These are phyloP conservation scores for Hemichromis elongatus DNA, from an alignment of 2,113 vertebrate genomes.

Conservation along the genomic window DNA sequence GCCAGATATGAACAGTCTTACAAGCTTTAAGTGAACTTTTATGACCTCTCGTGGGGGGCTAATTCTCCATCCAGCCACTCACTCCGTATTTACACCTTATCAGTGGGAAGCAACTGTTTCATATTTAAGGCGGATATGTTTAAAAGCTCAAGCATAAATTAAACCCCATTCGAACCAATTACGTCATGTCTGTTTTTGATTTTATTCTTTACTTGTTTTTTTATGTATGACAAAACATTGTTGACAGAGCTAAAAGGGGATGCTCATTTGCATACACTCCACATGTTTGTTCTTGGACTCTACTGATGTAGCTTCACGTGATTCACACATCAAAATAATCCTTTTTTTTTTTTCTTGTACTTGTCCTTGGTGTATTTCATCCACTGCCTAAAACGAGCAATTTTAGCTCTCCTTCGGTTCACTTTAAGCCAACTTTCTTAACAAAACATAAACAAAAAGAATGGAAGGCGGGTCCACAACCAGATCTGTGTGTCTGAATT, in stretches of 20 bases:
- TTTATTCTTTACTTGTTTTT: not conserved
- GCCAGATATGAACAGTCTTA: slow-evolving; percentile 58
- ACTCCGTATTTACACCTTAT: slow-evolving; percentile 23
- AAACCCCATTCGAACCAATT: not conserved
- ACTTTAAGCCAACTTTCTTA: not conserved
- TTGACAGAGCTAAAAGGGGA: not conserved
- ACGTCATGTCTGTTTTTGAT: not conserved
- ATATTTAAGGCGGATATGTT: not conserved
- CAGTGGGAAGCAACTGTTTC: not conserved
- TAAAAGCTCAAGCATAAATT: not conserved
- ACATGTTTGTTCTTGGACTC: not conserved
- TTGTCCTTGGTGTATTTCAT: not conserved
- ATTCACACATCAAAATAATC: not conserved
- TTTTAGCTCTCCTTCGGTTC: not conserved
- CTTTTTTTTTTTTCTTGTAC: not conserved
- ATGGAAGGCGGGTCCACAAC: not conserved
- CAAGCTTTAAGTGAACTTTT: slow-evolving; percentile 47
- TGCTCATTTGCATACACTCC: not conserved
- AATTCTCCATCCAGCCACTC: slow-evolving; percentile 18
- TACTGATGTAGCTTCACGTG: not conserved
- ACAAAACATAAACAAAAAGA: not conserved
- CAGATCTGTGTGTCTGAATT: not conserved
- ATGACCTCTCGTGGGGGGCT: slow-evolving; percentile 33
- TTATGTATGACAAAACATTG: not conserved
- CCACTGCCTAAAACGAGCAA: not conserved